Percentiles rank a stretch among this genome's conserved stretches.
Evolutionary conservation across 2,797 vertebrate genomes (phyloP).

Genomic region (Crocidura indochinensis): DNA sequence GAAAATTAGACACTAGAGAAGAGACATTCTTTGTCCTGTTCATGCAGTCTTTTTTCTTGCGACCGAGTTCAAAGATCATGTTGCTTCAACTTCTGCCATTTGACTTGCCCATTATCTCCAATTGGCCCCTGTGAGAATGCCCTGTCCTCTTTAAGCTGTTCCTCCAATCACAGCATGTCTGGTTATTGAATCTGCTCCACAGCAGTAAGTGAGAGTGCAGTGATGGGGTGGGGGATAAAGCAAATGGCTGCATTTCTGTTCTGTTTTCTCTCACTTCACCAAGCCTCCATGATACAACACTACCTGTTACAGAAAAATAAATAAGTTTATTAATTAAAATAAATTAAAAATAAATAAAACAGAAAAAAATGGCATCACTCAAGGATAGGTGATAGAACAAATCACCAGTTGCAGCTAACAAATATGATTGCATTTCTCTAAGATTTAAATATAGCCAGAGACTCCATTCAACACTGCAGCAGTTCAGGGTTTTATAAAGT

Average conservation of each 20-base stretch:
- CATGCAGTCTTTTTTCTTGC: background rate
- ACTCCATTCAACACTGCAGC: background rate
- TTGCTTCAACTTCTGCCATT: background rate
- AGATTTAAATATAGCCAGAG: background rate
- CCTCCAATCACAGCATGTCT: background rate
- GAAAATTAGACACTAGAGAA: slow-evolving; percentile 8
- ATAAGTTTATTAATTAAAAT: no score
- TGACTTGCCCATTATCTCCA: background rate
- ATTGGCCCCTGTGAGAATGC: background rate
- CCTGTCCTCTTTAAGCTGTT: background rate
- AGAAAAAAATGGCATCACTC: background rate
- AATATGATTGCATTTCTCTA: background rate
- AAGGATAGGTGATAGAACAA: background rate
- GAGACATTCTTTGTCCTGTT: background rate
- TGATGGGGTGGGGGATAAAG: background rate
- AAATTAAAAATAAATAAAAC: no score
- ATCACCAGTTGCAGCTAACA: background rate
- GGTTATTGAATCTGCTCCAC: background rate
- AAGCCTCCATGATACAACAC: background rate
- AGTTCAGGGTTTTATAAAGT: no score
- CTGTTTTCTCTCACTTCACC: background rate
- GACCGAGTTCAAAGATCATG: background rate
- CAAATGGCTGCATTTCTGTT: background rate
- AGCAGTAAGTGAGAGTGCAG: background rate
- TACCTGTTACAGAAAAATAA: background rate